Conservation (phyloP, 2,888 invertebrate species). For the Pinctada fucata region DNA sequence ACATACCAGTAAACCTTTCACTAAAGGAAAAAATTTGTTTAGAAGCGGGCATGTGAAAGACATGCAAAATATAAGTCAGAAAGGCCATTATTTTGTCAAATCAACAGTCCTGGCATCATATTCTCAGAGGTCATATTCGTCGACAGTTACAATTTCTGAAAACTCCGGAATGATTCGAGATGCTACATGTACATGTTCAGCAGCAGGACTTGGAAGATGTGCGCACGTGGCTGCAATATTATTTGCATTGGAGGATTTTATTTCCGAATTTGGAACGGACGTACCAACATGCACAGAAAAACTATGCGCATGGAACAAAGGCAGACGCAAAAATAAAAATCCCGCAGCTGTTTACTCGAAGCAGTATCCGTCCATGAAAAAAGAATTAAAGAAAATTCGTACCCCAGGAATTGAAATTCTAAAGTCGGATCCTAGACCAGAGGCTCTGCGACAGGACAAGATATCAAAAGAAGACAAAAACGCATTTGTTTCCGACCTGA, state of each 20-base stretch:
- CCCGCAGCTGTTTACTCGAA: neutral
- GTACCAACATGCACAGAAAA: neutral
- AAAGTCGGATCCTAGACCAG: neutral
- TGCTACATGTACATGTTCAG: neutral
- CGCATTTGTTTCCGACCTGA: neutral
- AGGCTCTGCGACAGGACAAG: neutral
- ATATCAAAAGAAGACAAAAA: neutral
- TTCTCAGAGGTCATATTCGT: neutral
- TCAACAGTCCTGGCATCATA: constrained; percentile 2
- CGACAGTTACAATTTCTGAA: neutral
- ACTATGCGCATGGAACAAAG: neutral
- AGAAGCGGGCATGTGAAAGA: constrained; percentile 3
- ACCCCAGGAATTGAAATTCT: neutral
- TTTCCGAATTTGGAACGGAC: neutral
- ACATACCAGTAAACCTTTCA: constrained; percentile 1
- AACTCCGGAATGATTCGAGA: neutral
- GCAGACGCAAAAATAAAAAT: neutral
- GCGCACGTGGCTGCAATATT: neutral
- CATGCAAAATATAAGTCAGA: neutral
- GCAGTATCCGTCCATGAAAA: neutral
- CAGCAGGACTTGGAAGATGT: neutral
- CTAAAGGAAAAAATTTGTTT: neutral
- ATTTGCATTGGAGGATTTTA: neutral
- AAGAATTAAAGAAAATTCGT: neutral
- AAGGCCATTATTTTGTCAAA: constrained; percentile 1